Conservation (phyloP, 2,113 vertebrate species). For the Pomatorhinus ruficollis region DNA sequence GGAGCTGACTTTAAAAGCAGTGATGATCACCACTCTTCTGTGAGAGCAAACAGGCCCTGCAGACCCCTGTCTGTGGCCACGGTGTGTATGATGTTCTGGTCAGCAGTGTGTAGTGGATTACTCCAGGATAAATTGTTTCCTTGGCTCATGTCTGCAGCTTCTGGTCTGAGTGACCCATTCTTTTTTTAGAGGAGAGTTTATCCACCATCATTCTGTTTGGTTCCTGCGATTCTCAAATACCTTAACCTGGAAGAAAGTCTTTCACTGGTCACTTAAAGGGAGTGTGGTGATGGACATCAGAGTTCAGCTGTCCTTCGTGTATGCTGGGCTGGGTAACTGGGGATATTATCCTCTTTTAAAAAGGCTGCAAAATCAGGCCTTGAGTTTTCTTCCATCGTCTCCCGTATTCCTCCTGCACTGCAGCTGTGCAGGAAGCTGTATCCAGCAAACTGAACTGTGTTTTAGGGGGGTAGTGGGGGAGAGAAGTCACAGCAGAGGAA, state of each 20-base stretch:
- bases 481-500: neutral
- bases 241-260: neutral
- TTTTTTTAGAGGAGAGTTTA: neutral
- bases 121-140: neutral
- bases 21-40: neutral
- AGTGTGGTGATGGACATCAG: neutral
- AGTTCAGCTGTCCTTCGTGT: rapidly evolving
- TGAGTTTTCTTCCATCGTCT: neutral
- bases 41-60: neutral
- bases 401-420: neutral
- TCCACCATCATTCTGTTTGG: neutral
- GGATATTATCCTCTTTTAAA: neutral
- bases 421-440: neutral
- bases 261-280: neutral
- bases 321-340: neutral
- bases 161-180: rapidly evolving
- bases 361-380: neutral
- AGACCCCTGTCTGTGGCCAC: neutral
- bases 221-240: neutral
- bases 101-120: neutral
- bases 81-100: rapidly evolving
- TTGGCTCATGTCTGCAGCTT: rapidly evolving
- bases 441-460: neutral
- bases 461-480: neutral
- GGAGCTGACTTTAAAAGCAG: neutral